Evolutionary conservation across 2,797 vertebrate genomes (phyloP).

Genomic region (Tapera naevia): DNA sequence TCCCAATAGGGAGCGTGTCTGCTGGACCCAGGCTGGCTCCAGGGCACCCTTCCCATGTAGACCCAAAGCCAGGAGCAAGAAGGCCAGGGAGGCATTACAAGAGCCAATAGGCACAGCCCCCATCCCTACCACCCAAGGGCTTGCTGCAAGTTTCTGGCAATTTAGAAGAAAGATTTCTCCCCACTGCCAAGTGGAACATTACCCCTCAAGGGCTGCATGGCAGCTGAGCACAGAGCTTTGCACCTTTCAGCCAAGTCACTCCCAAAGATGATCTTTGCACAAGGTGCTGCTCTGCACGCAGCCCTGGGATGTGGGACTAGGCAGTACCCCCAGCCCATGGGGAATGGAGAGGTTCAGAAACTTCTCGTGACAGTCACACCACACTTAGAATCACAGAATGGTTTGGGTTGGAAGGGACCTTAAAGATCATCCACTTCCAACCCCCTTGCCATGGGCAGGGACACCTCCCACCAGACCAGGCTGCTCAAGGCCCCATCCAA

Average conservation of each 20-base stretch:
- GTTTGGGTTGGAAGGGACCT: too few species aligned
- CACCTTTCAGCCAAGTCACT: background rate
- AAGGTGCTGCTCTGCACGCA: background rate
- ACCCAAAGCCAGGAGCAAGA: fast-evolving
- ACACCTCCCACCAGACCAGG: too few species aligned
- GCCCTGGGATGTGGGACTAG: background rate
- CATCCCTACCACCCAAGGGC: background rate
- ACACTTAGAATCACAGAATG: too few species aligned
- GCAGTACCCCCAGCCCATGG: background rate
- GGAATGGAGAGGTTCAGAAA: background rate
- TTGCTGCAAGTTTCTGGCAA: background rate
- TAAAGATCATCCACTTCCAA: too few species aligned
- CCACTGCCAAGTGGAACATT: background rate
- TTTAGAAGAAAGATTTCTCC: background rate
- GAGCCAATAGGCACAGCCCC: background rate
- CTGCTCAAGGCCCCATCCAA: too few species aligned
- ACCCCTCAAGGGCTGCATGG: background rate
- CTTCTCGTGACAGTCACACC: fast-evolving
- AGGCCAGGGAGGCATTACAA: background rate
- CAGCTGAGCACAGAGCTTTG: background rate
- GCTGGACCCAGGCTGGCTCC: background rate
- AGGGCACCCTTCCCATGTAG: background rate
- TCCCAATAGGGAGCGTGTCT: background rate
- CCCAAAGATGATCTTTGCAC: background rate
- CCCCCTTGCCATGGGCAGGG: too few species aligned